A percentile compares a stretch with the other conserved stretches of the same genome.
phyloP scores from a whole-genome alignment of 2,113 vertebrate species.

The Anhinga anhinga region DNA sequence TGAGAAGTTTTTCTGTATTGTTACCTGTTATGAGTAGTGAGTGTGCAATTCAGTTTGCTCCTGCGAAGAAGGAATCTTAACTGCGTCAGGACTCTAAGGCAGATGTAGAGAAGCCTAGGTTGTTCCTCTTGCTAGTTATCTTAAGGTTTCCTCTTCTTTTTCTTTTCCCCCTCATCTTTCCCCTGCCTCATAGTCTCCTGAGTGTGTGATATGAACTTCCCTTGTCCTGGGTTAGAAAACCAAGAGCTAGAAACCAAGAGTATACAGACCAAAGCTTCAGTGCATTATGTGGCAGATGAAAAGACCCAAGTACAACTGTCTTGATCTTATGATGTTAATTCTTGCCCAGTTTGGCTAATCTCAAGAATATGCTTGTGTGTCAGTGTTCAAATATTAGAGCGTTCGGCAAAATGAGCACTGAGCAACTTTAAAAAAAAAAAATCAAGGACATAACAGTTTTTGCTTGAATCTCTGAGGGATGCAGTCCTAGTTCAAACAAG shows the following conservation, averaged over 20 bases:
- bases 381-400: background rate
- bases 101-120: background rate
- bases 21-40: background rate
- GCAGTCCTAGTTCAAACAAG: background rate
- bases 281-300: background rate
- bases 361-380: background rate
- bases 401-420: background rate
- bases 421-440: background rate
- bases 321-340: background rate
- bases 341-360: background rate
- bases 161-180: background rate
- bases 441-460: background rate
- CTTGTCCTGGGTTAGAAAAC: background rate
- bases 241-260: background rate
- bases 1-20: background rate
- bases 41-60: background rate
- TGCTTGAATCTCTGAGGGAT: background rate
- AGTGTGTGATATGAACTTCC: background rate
- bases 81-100: background rate
- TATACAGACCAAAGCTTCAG: background rate
- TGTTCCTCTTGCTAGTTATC: background rate
- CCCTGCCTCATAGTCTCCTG: background rate
- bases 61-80: background rate
- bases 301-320: background rate
- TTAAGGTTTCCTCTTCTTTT: background rate